Evolutionary conservation across 1,140 invertebrate species (phyloP).

Genomic region (Tenebrio molitor): DNA sequence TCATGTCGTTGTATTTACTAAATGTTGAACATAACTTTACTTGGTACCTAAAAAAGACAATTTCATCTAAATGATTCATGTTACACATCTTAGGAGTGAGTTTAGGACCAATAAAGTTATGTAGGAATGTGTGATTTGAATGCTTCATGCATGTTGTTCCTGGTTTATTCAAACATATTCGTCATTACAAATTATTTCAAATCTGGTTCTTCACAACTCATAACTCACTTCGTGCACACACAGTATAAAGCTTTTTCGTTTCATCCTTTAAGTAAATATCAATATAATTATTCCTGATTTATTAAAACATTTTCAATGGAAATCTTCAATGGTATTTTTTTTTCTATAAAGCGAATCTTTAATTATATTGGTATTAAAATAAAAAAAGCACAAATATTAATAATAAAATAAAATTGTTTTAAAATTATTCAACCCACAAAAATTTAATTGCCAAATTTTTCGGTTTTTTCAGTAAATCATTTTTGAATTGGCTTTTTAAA

Average conservation of each 20-base stretch:
- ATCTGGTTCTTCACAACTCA: conserved; percentile 48
- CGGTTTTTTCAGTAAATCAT: conserved; percentile 11
- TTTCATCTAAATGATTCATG: no score
- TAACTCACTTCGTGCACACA: conserved; percentile 50
- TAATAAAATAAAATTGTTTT: background rate
- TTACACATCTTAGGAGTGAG: background rate
- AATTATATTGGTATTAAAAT: conserved; percentile 12
- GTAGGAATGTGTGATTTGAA: conserved; percentile 41
- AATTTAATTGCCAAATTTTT: conserved; percentile 18
- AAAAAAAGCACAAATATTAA: conserved; percentile 16
- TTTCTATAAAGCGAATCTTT: no score
- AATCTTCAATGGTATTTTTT: background rate
- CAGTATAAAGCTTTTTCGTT: conserved; percentile 45
- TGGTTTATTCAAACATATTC: conserved; percentile 43
- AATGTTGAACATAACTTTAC: conserved; percentile 24
- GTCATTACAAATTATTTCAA: conserved; percentile 45
- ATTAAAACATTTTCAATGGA: no score
- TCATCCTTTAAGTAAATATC: conserved; percentile 14
- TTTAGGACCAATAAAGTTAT: conserved; percentile 35
- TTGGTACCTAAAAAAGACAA: background rate
- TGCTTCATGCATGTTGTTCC: conserved; percentile 48
- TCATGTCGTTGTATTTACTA: conserved; percentile 48
- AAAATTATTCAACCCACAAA: conserved; percentile 8
- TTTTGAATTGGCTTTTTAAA: conserved; percentile 34
- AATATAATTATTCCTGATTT: conserved; percentile 28